A percentile compares a stretch with the other conserved stretches of the same genome.
These are phyloP conservation scores for Carterocephalus palaemon DNA, from an alignment of 2,888 invertebrate genomes.

Conservation along the genomic window DNA sequence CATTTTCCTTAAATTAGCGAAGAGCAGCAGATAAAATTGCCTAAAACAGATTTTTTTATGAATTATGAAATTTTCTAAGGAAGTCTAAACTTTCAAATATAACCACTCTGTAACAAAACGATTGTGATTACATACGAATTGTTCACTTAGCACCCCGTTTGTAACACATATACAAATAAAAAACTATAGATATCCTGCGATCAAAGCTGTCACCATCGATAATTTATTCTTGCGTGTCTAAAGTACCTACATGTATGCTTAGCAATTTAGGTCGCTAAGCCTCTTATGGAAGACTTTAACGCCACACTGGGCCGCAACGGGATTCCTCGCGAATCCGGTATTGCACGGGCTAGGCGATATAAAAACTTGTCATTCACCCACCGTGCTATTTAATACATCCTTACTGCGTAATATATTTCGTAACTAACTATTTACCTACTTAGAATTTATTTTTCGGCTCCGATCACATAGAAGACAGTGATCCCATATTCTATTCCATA, in stretches of 20 bases:
- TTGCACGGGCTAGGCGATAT: slow-evolving; percentile 12
- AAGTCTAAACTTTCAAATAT: too few species aligned
- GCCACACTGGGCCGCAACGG: slow-evolving; percentile 7
- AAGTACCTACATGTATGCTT: slow-evolving; percentile 11
- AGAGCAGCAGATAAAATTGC: too few species aligned
- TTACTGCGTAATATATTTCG: slow-evolving; percentile 12
- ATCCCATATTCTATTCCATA: too few species aligned
- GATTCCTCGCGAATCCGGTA: slow-evolving; percentile 22
- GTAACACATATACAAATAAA: too few species aligned
- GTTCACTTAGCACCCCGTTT: too few species aligned
- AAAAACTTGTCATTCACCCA: slow-evolving; percentile 18
- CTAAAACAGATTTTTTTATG: too few species aligned
- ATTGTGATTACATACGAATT: too few species aligned
- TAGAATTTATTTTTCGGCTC: background rate
- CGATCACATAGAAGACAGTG: too few species aligned
- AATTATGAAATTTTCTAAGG: too few species aligned
- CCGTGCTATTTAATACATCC: slow-evolving; percentile 17
- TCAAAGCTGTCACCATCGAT: background rate
- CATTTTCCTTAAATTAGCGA: too few species aligned
- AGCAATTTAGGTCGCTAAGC: slow-evolving; percentile 18
- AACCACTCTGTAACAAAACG: too few species aligned
- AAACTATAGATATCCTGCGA: too few species aligned
- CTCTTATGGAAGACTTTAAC: slow-evolving; percentile 13
- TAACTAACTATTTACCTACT: slow-evolving; percentile 3
- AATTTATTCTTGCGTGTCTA: slow-evolving; percentile 7